These are phyloP conservation scores for Nymphalis c-album DNA, from an alignment of 2,888 invertebrate species.

Conservation along the genomic window DNA sequence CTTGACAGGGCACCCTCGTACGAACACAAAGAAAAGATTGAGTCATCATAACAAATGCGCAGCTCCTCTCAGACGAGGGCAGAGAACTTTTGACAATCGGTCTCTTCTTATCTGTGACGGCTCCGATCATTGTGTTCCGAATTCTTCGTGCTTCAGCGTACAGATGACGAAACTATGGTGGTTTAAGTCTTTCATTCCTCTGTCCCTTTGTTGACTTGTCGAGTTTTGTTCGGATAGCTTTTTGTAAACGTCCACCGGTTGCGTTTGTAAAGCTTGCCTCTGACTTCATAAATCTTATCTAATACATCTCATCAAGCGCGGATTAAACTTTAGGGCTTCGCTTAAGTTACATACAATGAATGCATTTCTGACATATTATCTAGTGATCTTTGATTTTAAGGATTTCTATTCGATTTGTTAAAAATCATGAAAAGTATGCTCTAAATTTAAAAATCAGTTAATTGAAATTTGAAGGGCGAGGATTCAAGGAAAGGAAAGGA, in stretches of 20 bases:
- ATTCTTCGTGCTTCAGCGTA: slow-evolving; percentile 67
- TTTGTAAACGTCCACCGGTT: slow-evolving; percentile 68
- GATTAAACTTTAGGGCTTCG: slow-evolving; percentile 55
- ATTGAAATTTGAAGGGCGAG: too few species aligned
- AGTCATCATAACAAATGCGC: slow-evolving; percentile 81
- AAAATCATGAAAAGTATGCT: too few species aligned
- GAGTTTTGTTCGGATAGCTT: slow-evolving; percentile 69
- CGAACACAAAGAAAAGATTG: slow-evolving; percentile 75
- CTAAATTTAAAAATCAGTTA: too few species aligned
- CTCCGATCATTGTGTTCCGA: slow-evolving; percentile 72
- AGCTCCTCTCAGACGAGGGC: slow-evolving; percentile 61
- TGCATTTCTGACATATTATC: slow-evolving; percentile 41
- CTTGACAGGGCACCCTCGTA: slow-evolving; percentile 56
- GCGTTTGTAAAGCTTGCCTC: slow-evolving; percentile 67
- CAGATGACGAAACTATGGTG: slow-evolving; percentile 66
- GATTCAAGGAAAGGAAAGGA: too few species aligned
- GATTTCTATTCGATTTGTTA: too few species aligned
- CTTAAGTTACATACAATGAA: slow-evolving; percentile 47
- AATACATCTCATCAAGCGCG: slow-evolving; percentile 62
- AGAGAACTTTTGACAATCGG: slow-evolving; percentile 72
- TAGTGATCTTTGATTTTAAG: too few species aligned
- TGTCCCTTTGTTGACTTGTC: slow-evolving; percentile 74
- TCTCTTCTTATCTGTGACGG: slow-evolving; percentile 76
- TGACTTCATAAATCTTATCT: slow-evolving; percentile 74
- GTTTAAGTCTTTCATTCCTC: slow-evolving; percentile 72